These are phyloP conservation scores for Cricetomys ansorgei DNA, from an alignment of 2,113 vertebrate genomes.

Conservation along the genomic window DNA sequence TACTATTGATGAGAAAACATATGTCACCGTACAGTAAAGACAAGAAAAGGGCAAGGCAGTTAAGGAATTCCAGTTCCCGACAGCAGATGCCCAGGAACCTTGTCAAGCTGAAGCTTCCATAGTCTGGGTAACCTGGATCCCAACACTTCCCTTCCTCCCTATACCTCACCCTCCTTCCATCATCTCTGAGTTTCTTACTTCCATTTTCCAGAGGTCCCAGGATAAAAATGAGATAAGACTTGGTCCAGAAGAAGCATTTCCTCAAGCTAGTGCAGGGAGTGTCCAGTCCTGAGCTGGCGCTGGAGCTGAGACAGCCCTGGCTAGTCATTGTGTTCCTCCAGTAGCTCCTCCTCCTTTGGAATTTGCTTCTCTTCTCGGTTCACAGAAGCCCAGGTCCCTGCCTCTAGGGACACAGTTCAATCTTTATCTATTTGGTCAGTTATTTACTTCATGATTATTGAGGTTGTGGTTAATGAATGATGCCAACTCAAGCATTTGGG, in stretches of 20 bases:
- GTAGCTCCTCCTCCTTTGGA: constrained; percentile 6
- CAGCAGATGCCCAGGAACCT: too few relatives aligned
- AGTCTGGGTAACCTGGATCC: too few relatives aligned
- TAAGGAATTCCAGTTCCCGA: too few relatives aligned
- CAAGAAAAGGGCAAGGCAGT: too few relatives aligned
- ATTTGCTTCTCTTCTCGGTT: constrained; percentile 63
- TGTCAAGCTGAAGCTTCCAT: too few relatives aligned
- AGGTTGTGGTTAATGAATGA: constrained; percentile 73
- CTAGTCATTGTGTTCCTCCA: not conserved
- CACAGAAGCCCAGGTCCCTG: constrained; percentile 4
- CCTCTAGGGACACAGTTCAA: constrained; percentile 68
- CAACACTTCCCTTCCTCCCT: not conserved
- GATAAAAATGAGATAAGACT: not conserved
- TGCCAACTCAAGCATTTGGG: not conserved
- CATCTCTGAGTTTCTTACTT: not conserved
- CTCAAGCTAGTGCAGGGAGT: not conserved
- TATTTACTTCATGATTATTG: constrained; percentile 70
- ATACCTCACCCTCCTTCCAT: not conserved
- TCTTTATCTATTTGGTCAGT: constrained; percentile 59
- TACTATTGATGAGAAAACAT: too few relatives aligned
- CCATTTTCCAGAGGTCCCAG: not conserved
- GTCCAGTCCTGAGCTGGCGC: not conserved
- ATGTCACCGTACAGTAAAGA: too few relatives aligned
- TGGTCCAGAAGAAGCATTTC: not conserved
- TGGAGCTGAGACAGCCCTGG: not conserved